Evolutionary conservation across 2,113 vertebrate genomes (phyloP), one percentile per base, ranked within the genome.

Genomic region (Drymodes brunneopygia): DNA sequence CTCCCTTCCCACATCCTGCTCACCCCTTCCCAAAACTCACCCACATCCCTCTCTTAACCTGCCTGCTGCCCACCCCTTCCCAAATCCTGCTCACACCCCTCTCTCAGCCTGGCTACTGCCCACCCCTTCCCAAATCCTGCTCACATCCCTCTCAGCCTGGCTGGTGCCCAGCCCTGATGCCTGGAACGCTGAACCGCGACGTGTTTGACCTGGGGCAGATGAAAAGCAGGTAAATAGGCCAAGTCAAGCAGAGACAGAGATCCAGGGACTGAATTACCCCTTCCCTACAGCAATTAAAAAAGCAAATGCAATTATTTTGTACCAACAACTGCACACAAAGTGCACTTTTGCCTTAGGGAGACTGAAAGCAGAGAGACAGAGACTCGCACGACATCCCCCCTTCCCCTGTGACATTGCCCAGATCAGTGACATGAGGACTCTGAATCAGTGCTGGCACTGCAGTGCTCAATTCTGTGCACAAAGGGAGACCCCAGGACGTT

Each of bases 221-320:
- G 62, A 73, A 77, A 79, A 95, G 29, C 81, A 91, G 89, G 81
- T 79, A 92, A 96, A 69, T 42, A 92, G 92, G 91, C 73, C 81
- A 91, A 79, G 69, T 33, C 48, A 79, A 85, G 70, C 66, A 81
- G 50, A 92, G 75, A 78, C 22, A 70, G 57, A 64, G 61, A 75
- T 21, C n/a, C 57, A 60, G 56, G 62, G 81, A 65, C 61, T 1
- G 11, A 72, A 82, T 51, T 58, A 50, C 42, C 54, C 29, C 29
- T 95, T 61, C 86, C 36, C 45, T 53, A 51, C 78, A 57, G 25
- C 95, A 88, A 95, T 95, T 92, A 94, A 65, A 79, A 67, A 64
- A 62, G 84, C 45, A 92, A 95, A 95, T 31, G 53, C 83, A 95
- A 94, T 95, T 95, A 92, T 87, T 94, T 69, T 42, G 19, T 89